These are phyloP conservation scores for Cabera pusaria DNA, from an alignment of 2,888 invertebrate species.

Conservation along the genomic window DNA sequence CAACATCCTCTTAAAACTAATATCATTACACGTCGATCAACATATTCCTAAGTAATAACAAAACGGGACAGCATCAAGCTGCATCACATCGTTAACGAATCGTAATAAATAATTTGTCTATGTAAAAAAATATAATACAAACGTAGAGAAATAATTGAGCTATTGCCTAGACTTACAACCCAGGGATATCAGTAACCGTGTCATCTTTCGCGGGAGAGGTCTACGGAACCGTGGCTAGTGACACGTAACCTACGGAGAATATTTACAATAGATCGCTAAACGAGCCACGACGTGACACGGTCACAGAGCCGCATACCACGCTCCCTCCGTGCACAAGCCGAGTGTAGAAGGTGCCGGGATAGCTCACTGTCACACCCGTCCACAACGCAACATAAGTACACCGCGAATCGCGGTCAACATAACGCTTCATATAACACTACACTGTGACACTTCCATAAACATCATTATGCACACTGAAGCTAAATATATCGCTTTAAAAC, in stretches of 20 bases:
- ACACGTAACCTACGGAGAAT: slow-evolving; percentile 48
- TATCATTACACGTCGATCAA: slow-evolving; percentile 61
- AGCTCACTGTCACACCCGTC: slow-evolving; percentile 53
- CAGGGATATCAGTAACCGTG: slow-evolving; percentile 78
- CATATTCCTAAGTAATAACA: slow-evolving; percentile 57
- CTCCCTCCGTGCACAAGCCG: slow-evolving; percentile 69
- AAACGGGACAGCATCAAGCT: slow-evolving; percentile 70
- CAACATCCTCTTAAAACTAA: slow-evolving; percentile 62
- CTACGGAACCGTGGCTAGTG: slow-evolving; percentile 43
- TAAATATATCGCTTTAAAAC: slow-evolving; percentile 41
- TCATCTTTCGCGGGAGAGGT: slow-evolving; percentile 45
- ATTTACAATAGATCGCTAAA: slow-evolving; percentile 60
- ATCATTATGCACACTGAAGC: slow-evolving; percentile 55
- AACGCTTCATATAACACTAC: slow-evolving; percentile 32
- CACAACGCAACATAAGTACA: slow-evolving; percentile 18
- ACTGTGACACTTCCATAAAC: slow-evolving; percentile 38
- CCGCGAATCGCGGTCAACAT: slow-evolving; percentile 35
- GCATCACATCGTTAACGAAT: slow-evolving; percentile 66
- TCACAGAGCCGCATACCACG: slow-evolving; percentile 78
- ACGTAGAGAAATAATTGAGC: slow-evolving; percentile 60
- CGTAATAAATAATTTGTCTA: slow-evolving; percentile 63
- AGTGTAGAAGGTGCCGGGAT: slow-evolving; percentile 62
- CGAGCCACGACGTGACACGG: slow-evolving; percentile 66
- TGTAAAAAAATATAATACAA: slow-evolving; percentile 52
- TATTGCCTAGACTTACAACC: slow-evolving; percentile 80